A percentile compares a stretch with the other conserved stretches of the same genome.
Conservation (phyloP, 2,113 vertebrate species). For the Xyliphius kryptos region DNA sequence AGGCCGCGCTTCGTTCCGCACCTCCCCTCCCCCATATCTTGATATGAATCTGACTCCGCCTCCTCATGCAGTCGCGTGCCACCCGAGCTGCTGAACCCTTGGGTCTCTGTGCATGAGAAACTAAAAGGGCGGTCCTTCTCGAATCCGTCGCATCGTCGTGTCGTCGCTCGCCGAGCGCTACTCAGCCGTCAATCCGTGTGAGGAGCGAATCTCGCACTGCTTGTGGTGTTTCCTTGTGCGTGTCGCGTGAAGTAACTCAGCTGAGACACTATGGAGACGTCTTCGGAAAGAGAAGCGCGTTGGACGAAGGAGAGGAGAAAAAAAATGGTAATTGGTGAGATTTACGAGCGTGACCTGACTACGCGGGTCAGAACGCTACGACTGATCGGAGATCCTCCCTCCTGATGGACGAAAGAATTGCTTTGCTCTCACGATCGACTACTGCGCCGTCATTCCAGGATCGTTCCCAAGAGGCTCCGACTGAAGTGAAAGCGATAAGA, state of each 20-base stretch:
- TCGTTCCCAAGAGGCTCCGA: constrained; percentile 34
- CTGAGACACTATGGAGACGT: constrained; percentile 21
- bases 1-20: neutral
- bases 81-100: constrained; percentile 43
- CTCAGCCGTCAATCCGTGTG: constrained; percentile 28
- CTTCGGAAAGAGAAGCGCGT: neutral
- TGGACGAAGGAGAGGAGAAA: too few species aligned
- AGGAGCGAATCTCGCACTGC: constrained; percentile 28
- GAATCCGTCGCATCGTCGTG: constrained; percentile 28
- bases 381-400: too few species aligned
- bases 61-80: constrained; percentile 14
- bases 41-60: constrained; percentile 1
- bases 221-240: constrained; percentile 33
- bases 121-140: constrained; percentile 37
- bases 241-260: constrained; percentile 22
- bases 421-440: constrained; percentile 28
- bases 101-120: constrained; percentile 53
- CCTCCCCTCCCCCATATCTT: neutral
- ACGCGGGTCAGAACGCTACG: too few species aligned
- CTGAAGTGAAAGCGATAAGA: constrained; percentile 12
- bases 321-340: neutral
- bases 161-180: constrained; percentile 36
- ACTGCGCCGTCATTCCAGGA: constrained; percentile 43
- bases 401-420: constrained; percentile 7
- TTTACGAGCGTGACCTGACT: too few species aligned